Evolutionary conservation across 23 tunicate species (phyloP), one percentile per base, ranked within the genome.

Genomic region (Styela clava): DNA sequence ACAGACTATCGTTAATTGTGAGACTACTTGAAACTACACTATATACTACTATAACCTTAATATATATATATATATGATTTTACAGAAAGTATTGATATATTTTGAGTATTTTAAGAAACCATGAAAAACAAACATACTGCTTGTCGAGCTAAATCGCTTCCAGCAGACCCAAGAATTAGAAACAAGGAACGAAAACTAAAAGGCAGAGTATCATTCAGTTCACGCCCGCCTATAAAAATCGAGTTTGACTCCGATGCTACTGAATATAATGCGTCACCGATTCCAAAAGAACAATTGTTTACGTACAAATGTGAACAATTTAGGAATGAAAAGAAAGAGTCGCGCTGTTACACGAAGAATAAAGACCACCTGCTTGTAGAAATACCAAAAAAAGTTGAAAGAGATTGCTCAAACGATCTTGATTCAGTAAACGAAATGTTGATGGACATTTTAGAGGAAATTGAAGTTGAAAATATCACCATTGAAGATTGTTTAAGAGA

Each of bases 361-460:
- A 83, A 69, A 37, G 16, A 73, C 30, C 44, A 21, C 71, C 72
- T 12, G 18, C 71, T 16, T 20, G 24, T 28, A 2, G 31, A 22
- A 76, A 21, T 30, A 16, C 71, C 7, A 3, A 29, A 27, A 3
- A 62, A 3, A 23, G 35, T 3, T 31, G 7, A 19, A 12, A 73
- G 31, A n/a, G 25, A 44, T 31, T 79, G 74, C 1, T 2, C 35
- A 0, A 88, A 88, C 76, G 85, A 79, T 36, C 69, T 77, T 1
- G 94, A 88, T 33, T 79, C 61, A 21, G 79, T 69, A 19, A 88
- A 88, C 68, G 94, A 88, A 51, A 78, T 79, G 20, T 56, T 88
- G 62, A 79, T 88, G 88, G 94, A 88, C 64, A 88, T 88, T 9
- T 33, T 88, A 9, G 94, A 88, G 30, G 94, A 88, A 64, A 79